phyloP scores from a whole-genome alignment of 2,888 invertebrate species.

The Metacarcinus magister region DNA sequence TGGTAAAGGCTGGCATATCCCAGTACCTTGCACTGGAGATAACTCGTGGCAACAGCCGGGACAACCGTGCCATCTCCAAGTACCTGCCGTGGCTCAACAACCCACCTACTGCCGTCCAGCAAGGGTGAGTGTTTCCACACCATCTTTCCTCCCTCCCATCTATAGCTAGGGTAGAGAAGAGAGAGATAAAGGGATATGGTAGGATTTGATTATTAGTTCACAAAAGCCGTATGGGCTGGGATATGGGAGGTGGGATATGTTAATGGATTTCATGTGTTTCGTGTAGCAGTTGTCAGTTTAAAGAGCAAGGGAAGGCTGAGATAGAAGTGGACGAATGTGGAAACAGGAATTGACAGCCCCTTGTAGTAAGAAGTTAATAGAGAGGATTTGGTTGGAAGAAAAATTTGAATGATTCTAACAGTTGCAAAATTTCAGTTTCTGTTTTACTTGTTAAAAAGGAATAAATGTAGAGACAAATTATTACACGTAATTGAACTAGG shows the following conservation, averaged over 20 bases:
- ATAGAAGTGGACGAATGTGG: not conserved
- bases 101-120: conserved; percentile 91
- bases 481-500: not conserved
- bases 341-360: not conserved
- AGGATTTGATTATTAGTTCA: not conserved
- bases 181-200: not conserved
- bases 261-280: not conserved
- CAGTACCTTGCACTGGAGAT: conserved; percentile 94
- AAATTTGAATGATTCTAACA: too few relatives aligned
- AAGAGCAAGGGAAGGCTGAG: not conserved
- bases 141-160: not conserved
- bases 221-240: not conserved
- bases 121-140: conserved; percentile 88
- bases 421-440: not conserved
- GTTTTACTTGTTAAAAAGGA: not conserved
- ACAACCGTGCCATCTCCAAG: conserved; percentile 91
- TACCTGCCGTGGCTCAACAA: conserved; percentile 96
- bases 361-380: too few relatives aligned
- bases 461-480: not conserved
- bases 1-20: conserved; percentile 90
- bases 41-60: conserved; percentile 93
- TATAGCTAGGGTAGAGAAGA: not conserved
- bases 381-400: too few relatives aligned
- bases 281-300: not conserved
- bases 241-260: not conserved